Percentiles rank a stretch among this genome's conserved stretches.
These are phyloP conservation scores for Saimiri boliviensis DNA, from an alignment of 2,113 vertebrate genomes.

Conservation along the genomic window DNA sequence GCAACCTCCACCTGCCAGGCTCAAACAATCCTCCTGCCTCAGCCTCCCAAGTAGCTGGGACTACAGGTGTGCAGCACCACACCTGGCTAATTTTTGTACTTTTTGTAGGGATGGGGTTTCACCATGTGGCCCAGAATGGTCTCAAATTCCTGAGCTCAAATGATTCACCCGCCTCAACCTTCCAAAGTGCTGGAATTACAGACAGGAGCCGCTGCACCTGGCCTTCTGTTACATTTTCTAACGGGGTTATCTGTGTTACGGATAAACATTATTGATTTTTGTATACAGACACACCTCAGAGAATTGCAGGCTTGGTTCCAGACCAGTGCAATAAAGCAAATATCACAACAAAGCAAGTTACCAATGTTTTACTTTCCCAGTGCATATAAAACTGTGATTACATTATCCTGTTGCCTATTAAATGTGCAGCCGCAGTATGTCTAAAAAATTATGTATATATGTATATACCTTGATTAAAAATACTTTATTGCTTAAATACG, in stretches of 20 bases:
- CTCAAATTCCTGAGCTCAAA: too few species aligned
- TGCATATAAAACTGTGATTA: background rate
- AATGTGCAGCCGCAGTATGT: background rate
- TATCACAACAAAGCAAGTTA: background rate
- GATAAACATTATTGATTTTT: background rate
- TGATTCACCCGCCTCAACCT: too few species aligned
- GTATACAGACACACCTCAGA: background rate
- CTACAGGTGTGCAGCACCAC: too few species aligned
- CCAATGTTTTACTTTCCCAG: background rate
- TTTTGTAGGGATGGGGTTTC: too few species aligned
- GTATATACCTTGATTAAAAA: background rate
- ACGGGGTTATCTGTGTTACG: background rate
- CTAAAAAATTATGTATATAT: background rate
- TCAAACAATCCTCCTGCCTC: too few species aligned
- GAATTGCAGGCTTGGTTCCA: background rate
- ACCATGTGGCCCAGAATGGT: too few species aligned
- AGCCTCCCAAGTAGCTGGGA: too few species aligned
- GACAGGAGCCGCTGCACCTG: too few species aligned
- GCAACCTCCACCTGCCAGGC: too few species aligned
- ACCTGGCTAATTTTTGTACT: too few species aligned
- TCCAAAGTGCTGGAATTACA: too few species aligned
- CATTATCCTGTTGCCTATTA: background rate
- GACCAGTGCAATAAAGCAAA: background rate
- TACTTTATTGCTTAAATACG: background rate
- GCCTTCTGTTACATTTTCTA: background rate